Conservation (phyloP, 2,113 vertebrate species). For the Thalassarche chlororhynchos region DNA sequence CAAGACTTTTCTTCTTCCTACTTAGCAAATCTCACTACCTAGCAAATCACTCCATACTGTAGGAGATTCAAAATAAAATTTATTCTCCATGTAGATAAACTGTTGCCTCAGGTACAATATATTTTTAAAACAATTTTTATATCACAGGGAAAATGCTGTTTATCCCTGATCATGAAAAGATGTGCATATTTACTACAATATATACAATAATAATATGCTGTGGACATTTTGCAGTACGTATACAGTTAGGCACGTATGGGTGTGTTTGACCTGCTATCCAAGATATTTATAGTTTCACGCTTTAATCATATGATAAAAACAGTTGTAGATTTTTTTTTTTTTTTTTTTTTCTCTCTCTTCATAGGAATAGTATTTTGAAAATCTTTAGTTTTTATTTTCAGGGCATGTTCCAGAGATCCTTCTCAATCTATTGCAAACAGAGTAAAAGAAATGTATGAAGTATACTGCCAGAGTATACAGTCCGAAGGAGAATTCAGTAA, state of each 20-base stretch:
- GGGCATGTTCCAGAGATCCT: constrained; percentile 89
- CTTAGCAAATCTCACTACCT: neutral
- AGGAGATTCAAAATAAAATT: neutral
- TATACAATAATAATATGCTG: neutral
- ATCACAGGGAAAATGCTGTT: neutral
- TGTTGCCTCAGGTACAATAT: neutral
- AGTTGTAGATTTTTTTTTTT: neutral
- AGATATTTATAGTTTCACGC: neutral
- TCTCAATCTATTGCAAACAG: constrained; percentile 83
- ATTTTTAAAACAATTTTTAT: neutral
- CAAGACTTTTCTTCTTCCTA: neutral
- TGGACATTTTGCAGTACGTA: neutral
- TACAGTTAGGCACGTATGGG: neutral
- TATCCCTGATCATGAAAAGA: neutral
- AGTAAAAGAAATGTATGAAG: constrained; percentile 88
- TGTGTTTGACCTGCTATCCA: neutral
- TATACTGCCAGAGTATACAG: constrained; percentile 79
- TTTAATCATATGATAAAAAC: neutral
- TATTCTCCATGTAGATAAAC: neutral
- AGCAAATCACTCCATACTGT: neutral
- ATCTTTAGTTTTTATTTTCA: constrained; percentile 49
- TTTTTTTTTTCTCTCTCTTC: neutral
- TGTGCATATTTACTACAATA: fast-evolving
- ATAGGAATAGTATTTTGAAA: neutral
- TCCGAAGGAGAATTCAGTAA: constrained; percentile 66